Evolutionary conservation across 2,113 vertebrate species (phyloP), one percentile per base, ranked within the genome.

Genomic region (Hucho hucho): DNA sequence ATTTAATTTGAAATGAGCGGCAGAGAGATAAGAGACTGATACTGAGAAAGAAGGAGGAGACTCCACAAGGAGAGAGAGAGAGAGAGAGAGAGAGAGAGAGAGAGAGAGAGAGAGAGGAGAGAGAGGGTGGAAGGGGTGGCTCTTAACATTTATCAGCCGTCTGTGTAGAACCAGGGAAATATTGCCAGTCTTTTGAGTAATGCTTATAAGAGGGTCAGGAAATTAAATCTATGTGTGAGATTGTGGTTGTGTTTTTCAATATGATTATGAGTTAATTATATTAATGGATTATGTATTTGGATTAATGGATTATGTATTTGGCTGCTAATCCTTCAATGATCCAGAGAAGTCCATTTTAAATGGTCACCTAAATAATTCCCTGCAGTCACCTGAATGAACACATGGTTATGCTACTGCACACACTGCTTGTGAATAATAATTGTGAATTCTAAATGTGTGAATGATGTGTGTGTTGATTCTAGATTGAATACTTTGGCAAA

Each of bases 171-270:
- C 73, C 79, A 78, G 76, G 73, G 59, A 69, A 76, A 75, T 75
- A 83, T 84, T 79, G 70, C 79, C 79, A 65, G 63, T 22, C 37
- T 76, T 77, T 58, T 79, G 79, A 88, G 70, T 83, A 78, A 83
- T 74, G 37, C 69, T 28, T 71, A 32, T 84, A 11, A 0, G 4
- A 75, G 75, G 73, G 77, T 72, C 77, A 24, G 74, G 74, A 81
- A 79, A 79, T 83, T 76, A 75, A 79, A 78, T 68, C 61, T 79
- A 64, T 43, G 37, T 43, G 9, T 49, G 37, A 73, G 64, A 53
- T 75, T 53, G 68, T 24, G 78, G 77, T 70, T 5, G 3, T 43
- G 58, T 59, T 76, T 78, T 80, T 25, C 37, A 53, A 72, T 16
- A 7, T 29, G n/a, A 61, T 61, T 61, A 69, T n/a, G 59, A 81